Base-by-base conservation (phyloP, 2,797 vertebrate genomes). In the Pygocentrus nattereri region DNA sequence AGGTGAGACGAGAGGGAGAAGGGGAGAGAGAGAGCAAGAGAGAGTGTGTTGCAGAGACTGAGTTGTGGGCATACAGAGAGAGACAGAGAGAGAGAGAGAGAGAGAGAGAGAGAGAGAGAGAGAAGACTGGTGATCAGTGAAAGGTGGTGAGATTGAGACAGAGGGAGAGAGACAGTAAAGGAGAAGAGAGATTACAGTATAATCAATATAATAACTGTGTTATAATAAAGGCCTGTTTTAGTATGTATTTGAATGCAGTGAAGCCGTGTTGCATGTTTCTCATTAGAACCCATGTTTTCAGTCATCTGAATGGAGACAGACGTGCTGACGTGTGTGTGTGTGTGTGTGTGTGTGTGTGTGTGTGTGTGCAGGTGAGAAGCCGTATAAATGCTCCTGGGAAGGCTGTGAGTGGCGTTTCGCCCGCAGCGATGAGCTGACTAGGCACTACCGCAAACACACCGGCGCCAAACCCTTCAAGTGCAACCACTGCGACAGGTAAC, bases 381-480 rank as follows among this genome's bases (percentile, higher is more conserved):
- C 98, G 90, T 99, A 99, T 93, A 99, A 99, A 94, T 99, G 98
- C 94, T 99, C 98, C 23, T 99, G 98, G 98, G 98, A 99, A 94
- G 98, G 98, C 91, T 99, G 98, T 64, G 97, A 98, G 92, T 99
- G 98, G 98, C 97, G 98, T 94, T 99, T 99, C 90, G 98, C 98
- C 94, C 95, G 98, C 90, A 99, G 98, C 0, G 98, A 99, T 89
- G 98, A 99, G 94, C 97, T 99, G 93, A 99, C 98, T 1, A 95
- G 98, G 95, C 98, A 99, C 95, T 99, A 99, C 95, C 97, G 98
- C 95, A 99, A 99, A 96, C 98, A 99, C 96, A 99, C 98, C 85
- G 98, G 98, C 88, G 98, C 98, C 94, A 99, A 99, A 91, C 98
- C 98, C 93, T 99, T 99, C 93, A 99, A 99, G 95, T 99, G 98